Percentiles rank a stretch among this genome's conserved stretches.
Conservation (phyloP, 2,888 invertebrate genomes). For the Drosophila ezoana region DNA sequence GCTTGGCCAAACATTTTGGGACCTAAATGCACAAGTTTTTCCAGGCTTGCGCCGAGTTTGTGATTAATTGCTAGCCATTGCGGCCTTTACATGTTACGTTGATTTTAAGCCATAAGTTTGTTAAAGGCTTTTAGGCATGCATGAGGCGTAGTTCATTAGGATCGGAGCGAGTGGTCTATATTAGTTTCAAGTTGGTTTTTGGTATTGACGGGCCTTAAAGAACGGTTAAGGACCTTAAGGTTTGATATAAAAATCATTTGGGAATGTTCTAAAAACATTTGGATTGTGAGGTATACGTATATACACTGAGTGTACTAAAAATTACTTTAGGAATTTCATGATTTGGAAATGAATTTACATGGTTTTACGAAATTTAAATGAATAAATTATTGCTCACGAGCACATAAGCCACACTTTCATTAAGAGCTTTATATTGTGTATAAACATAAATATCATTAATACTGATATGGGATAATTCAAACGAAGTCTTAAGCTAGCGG, state of each 20-base stretch:
- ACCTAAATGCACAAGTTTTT: slow-evolving; percentile 68
- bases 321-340: neutral
- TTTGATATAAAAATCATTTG: neutral
- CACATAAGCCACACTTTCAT: no score
- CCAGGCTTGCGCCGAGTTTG: slow-evolving; percentile 51
- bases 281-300: neutral
- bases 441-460: no score
- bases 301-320: neutral
- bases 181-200: slow-evolving; percentile 26
- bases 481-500: no score
- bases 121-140: slow-evolving; percentile 62
- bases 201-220: slow-evolving; percentile 4
- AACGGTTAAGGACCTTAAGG: neutral
- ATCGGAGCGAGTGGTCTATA: slow-evolving; percentile 20
- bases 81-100: slow-evolving; percentile 64
- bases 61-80: slow-evolving; percentile 71
- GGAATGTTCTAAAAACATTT: neutral
- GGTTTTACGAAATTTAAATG: no score
- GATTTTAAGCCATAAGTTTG: slow-evolving; percentile 69
- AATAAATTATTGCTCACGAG: no score
- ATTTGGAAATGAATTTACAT: neutral
- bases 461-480: no score
- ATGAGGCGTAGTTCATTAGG: slow-evolving; percentile 68
- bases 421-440: no score
- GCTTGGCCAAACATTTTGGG: slow-evolving; percentile 61